These are phyloP conservation scores for Ambastaia sidthimunki DNA, from an alignment of 2,797 vertebrate species.

Conservation along the genomic window DNA sequence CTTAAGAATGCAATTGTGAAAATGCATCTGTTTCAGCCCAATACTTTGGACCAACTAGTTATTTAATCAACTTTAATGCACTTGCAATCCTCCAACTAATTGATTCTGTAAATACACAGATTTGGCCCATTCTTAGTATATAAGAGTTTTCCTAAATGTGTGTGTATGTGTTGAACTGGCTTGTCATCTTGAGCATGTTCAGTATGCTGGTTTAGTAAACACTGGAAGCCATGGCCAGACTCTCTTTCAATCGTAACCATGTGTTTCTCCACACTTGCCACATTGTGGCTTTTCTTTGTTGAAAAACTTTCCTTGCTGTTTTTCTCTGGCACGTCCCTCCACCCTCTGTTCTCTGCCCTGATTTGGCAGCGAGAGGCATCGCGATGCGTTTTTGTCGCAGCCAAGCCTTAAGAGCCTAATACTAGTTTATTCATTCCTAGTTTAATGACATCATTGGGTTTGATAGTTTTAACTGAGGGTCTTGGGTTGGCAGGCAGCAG, in stretches of 20 bases:
- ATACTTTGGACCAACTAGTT: background rate
- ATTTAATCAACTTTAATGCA: background rate
- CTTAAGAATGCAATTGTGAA: too few relatives aligned
- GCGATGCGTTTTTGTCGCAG: slow-evolving; percentile 67
- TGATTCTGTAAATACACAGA: background rate
- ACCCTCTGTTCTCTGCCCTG: slow-evolving; percentile 48
- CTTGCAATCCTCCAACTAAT: background rate
- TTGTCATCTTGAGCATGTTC: background rate
- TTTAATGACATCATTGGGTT: slow-evolving; percentile 76
- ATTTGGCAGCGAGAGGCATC: slow-evolving; percentile 72
- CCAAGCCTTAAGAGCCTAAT: slow-evolving; percentile 73
- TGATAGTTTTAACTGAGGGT: slow-evolving; percentile 68
- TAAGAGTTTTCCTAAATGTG: background rate
- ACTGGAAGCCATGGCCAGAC: slow-evolving; percentile 41
- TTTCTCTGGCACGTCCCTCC: slow-evolving; percentile 64
- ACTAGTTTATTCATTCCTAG: slow-evolving; percentile 73
- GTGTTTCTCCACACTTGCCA: slow-evolving; percentile 62
- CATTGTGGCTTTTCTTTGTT: slow-evolving; percentile 72
- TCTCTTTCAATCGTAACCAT: slow-evolving; percentile 64
- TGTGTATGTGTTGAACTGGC: background rate
- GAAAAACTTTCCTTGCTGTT: slow-evolving; percentile 67
- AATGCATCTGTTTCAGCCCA: background rate
- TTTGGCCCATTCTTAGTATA: background rate
- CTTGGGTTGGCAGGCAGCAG: slow-evolving; percentile 62
- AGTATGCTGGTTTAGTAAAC: background rate